Base-by-base conservation (phyloP, 2,888 invertebrate genomes). In the Cynaeus angustus region DNA sequence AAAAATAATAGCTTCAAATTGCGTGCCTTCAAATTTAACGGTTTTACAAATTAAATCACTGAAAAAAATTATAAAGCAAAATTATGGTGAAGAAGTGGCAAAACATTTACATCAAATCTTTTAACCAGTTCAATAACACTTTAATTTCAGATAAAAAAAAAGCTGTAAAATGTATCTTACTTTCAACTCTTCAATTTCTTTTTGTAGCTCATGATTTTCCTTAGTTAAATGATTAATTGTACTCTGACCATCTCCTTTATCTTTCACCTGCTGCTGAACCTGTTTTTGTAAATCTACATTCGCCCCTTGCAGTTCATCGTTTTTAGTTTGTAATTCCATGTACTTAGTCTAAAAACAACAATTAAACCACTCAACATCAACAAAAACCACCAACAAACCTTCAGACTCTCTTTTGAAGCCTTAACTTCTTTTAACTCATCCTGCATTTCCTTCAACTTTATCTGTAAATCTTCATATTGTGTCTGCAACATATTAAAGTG, bases 401-500 rank as follows among this genome's bases (percentile, higher is more conserved):
- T 87, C 76, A 86, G 83, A 58, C 80, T 82, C 16, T 86, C 85
- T 50, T 81, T 84, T 12, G 81, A 79, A 21, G 72, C 76, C 48
- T 78, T 74, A 4, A 80, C 81, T 74, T 86, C 86, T 59, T 86
- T 86, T n/a, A 87, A 67, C 71, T 88, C 86, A 16, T 86, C 85
- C 72, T 86, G 83, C 3, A 87, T 75, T 52, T 86, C 84, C 67
- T 87, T 85, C 1, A 88, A 73, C 78, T 87, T 86, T 7, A 84
- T 79, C 70, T 88, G 85, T 26, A 88, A 80, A 72, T 89, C 88
- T 64, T 86, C 86, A 75, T 88, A 84, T 66, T 88, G 86, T 26
- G 85, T 87, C 80, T 86, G 83, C 67, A 87, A 79, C 68, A 88
- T 75, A 78, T 88, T 88, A 74, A 86, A 87, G 71, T 88, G 87